Base-by-base conservation (phyloP, 2,797 vertebrate genomes). In the Lithobates pipiens region DNA sequence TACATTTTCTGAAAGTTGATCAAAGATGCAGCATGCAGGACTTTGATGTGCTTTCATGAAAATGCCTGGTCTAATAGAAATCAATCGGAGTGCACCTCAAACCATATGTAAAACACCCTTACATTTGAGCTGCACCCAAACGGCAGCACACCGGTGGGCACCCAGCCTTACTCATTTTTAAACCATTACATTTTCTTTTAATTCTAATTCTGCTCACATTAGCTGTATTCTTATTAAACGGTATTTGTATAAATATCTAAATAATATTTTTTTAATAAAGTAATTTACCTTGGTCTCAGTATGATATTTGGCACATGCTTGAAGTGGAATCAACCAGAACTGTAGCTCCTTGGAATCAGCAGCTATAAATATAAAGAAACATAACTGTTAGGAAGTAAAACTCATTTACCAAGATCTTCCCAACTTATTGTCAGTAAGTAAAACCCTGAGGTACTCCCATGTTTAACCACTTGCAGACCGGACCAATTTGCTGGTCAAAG, bases 241-340 rank as follows among this genome's bases (percentile, higher is more conserved):
- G 2, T 72, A 23, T 72, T 5, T 15, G 71, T 42, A 73, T 25
- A 1, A 18, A 29, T 21, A 76, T 15, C 0, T 29, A 50, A 76
- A 1, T 23, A 10, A 65, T 42, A 11, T 42, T 74, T 27, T 57
- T 57, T 81, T 57, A n/a, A 86, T 83, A 44, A 36, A 65, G 29
- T 9, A 87, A 90, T 90, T 92, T 93, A 99, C 98, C 96, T 98
- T 98, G 78, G 91, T 93, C 93, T 99, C 98, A 81, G 96, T 97
- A 93, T 97, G 97, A 85, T 96, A 94, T 90, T 97, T 97, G 94
- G 96, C 95, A 93, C 97, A 98, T 72, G 96, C 95, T 90, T 97
- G 97, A 85, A 99, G 97, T 90, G 97, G 97, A 93, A 90, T 97
- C 93, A 99, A 96, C 98, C 98, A 99, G 82, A 97, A 96, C 85